These are phyloP conservation scores for Miichthys miiuy DNA, from an alignment of 2,797 vertebrate genomes.

Conservation along the genomic window DNA sequence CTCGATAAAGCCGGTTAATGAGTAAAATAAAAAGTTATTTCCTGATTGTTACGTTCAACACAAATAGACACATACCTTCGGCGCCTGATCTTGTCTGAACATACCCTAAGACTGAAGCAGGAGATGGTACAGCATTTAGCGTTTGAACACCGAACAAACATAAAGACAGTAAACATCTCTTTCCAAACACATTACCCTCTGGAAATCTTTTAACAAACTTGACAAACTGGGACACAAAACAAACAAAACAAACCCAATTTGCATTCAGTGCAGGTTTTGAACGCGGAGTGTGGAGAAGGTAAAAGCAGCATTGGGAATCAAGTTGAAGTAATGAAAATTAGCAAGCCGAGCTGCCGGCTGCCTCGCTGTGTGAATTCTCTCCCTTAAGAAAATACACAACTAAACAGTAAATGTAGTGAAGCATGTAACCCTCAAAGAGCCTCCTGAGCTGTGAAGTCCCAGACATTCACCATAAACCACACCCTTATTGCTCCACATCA, in stretches of 20 bases:
- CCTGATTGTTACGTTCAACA: too few relatives aligned
- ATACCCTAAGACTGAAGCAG: background rate
- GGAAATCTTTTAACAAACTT: constrained; percentile 45
- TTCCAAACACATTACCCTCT: constrained; percentile 26
- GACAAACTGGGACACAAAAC: constrained; percentile 53
- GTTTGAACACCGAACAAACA: constrained; percentile 10
- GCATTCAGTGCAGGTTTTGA: constrained; percentile 40
- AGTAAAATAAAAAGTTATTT: too few relatives aligned
- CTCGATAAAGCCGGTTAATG: too few relatives aligned
- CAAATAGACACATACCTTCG: too few relatives aligned
- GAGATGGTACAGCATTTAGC: background rate
- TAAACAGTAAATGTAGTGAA: constrained; percentile 45
- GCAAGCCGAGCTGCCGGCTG: constrained; percentile 19
- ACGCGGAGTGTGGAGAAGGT: constrained; percentile 14
- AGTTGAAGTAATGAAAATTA: constrained; percentile 45
- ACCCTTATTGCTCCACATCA: constrained; percentile 48
- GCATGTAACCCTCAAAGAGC: constrained; percentile 35
- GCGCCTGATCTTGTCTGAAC: too few relatives aligned
- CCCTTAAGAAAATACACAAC: constrained; percentile 53
- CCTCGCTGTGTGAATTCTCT: constrained; percentile 30
- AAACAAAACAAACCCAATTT: constrained; percentile 48
- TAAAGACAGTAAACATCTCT: constrained; percentile 32
- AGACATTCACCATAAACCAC: constrained; percentile 53
- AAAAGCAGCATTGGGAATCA: constrained; percentile 49
- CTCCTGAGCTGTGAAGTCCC: constrained; percentile 35